phyloP scores from a whole-genome alignment of 2,797 vertebrate species.

The Sorex maritimensis region DNA sequence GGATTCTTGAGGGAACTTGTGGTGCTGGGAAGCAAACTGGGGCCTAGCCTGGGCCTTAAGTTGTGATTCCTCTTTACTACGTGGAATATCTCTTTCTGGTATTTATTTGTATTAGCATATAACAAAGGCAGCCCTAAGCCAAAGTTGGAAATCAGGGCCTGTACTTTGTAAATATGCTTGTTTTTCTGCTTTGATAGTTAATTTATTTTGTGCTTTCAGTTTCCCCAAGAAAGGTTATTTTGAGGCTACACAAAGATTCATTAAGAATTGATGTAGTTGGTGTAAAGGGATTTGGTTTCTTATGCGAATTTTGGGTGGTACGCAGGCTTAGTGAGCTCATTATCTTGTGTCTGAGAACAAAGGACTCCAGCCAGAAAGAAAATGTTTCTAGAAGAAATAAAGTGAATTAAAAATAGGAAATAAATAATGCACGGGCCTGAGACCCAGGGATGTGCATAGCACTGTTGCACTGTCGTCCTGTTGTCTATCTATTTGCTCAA shows the following conservation, averaged over 20 bases:
- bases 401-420: constrained; percentile 20
- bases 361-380: not conserved
- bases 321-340: constrained; percentile 15
- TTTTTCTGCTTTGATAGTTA: constrained; percentile 21
- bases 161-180: constrained; percentile 17
- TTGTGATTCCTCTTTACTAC: too few relatives aligned
- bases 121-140: not conserved
- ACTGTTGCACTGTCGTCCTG: too few relatives aligned
- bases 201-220: not conserved
- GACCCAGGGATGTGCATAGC: not conserved
- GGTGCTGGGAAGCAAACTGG: too few relatives aligned
- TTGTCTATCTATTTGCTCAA: too few relatives aligned
- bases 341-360: constrained; percentile 49
- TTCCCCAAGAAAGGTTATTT: constrained; percentile 5
- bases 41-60: too few relatives aligned
- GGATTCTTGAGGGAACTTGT: too few relatives aligned
- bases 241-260: constrained; percentile 20
- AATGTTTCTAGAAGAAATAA: constrained; percentile 58
- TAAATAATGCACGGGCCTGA: not conserved
- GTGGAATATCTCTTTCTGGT: not conserved
- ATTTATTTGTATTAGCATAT: not conserved
- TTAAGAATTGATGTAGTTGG: not conserved
- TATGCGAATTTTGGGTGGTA: constrained; percentile 30
- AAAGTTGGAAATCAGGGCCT: not conserved
- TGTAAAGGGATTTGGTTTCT: constrained; percentile 27